Percentiles rank a stretch among this genome's conserved stretches.
phyloP scores from a whole-genome alignment of 2,113 vertebrate genomes.

The Lophochroa leadbeateri region DNA sequence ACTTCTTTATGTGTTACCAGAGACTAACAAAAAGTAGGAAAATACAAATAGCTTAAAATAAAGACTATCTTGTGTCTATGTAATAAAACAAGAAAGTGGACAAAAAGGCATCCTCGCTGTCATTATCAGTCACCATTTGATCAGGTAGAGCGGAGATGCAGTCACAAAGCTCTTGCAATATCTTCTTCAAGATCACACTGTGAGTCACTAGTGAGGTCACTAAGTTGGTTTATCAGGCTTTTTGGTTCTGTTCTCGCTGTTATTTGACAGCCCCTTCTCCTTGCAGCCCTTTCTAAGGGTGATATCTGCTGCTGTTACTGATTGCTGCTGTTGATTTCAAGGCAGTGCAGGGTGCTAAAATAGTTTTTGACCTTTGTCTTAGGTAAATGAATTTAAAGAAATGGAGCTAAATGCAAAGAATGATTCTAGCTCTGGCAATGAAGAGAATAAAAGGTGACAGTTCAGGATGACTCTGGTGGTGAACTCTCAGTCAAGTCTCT shows the following conservation, averaged over 20 bases:
- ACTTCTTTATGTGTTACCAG: neutral
- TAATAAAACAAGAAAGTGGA: neutral
- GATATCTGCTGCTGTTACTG: neutral
- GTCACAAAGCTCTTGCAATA: neutral
- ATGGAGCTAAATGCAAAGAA: neutral
- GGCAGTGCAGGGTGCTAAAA: neutral
- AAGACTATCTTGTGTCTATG: accelerated
- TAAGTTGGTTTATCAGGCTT: neutral
- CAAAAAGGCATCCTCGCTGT: neutral
- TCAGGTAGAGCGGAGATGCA: neutral
- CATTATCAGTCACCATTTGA: neutral
- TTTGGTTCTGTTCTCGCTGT: neutral
- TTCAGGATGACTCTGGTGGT: neutral
- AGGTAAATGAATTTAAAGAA: neutral
- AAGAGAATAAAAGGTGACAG: neutral
- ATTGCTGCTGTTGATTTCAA: neutral
- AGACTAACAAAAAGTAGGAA: neutral
- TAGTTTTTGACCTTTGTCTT: neutral
- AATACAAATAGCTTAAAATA: neutral
- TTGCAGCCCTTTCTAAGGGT: neutral
- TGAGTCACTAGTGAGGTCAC: neutral
- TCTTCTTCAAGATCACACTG: neutral
- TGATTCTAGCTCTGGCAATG: neutral
- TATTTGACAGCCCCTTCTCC: neutral
- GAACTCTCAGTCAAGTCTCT: neutral